Evolutionary conservation across 2,113 vertebrate genomes (phyloP), one percentile per base, ranked within the genome.

Genomic region (Oenanthe oenanthe): DNA sequence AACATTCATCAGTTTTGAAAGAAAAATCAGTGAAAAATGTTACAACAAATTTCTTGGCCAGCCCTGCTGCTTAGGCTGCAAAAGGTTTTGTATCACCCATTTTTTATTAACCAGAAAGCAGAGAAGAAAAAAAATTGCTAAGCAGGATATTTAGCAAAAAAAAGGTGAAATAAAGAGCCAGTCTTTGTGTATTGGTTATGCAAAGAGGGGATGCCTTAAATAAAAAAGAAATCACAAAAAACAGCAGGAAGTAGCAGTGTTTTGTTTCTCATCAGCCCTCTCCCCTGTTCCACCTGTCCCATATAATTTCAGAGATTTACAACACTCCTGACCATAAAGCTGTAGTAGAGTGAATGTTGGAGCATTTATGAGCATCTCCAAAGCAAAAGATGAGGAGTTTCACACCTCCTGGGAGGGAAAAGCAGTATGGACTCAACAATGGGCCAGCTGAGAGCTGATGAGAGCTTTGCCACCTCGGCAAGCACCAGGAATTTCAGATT

Each of bases 401-500:
- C 66, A 21, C n/a, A 10, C 4, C 8, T 65, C 21, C 40, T 54
- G n/a, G 74, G 78, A 81, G 24, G 26, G 45, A 51, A 89, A 70
- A 21, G 25, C 32, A 45, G 15, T 2, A 13, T 51, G 54, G 58
- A 18, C 58, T 38, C 31, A 16, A 11, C 0, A 3, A 34, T 6
- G 57, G 61, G 58, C 85, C 48, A 53, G 67, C 45, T 80, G 62
- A 62, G 82, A 88, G 60, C 60, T 75, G 74, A 8, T 6, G 31
- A 51, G 67, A 67, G 38, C 38, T 88, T 31, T 85, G 79, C 78
- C 89, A 88, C n/a, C 78, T 92, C 81, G 76, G 87, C 78, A 83
- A 76, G 51, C 95, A 96, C 7, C 63, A 95, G 94, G 89, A 94
- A 95, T 91, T 73, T 40, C 19, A 34, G 26, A 83, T 62, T 43